Evolutionary conservation across 2,113 vertebrate genomes (phyloP).

Genomic region (Coturnix japonica): DNA sequence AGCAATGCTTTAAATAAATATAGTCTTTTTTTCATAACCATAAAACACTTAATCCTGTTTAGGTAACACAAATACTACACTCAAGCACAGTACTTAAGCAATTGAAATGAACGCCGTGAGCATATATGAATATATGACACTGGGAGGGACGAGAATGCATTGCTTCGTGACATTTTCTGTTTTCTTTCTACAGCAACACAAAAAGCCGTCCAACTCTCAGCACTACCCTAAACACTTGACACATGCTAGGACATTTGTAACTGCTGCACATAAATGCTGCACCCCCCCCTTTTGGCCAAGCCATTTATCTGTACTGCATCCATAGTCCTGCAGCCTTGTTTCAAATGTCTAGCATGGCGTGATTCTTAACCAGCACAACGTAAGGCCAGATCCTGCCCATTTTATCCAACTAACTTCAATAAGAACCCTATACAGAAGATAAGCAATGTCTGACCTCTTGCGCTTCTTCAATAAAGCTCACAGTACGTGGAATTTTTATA

Average conservation of each 20-base stretch:
- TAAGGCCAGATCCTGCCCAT: background rate
- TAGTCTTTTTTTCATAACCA: conserved; percentile 77
- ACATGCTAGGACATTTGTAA: background rate
- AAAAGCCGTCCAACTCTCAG: background rate
- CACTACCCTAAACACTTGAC: background rate
- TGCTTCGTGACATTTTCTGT: background rate
- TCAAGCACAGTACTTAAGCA: conserved; percentile 74
- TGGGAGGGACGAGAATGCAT: background rate
- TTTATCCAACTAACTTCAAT: background rate
- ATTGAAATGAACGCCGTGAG: conserved; percentile 57
- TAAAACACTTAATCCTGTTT: conserved; percentile 78
- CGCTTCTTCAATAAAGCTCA: background rate
- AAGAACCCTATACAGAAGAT: background rate
- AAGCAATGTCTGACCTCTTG: background rate
- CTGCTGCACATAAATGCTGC: background rate
- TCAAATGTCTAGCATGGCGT: background rate
- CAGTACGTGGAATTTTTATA: background rate
- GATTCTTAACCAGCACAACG: background rate
- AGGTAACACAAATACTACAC: conserved; percentile 77
- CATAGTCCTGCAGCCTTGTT: background rate
- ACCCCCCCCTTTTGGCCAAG: background rate
- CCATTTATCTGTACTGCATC: background rate
- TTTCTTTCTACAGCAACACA: background rate
- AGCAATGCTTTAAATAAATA: conserved; percentile 87
- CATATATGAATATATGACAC: background rate